Conservation (phyloP, 2,888 invertebrate species). For the Allolobophora icterica region DNA sequence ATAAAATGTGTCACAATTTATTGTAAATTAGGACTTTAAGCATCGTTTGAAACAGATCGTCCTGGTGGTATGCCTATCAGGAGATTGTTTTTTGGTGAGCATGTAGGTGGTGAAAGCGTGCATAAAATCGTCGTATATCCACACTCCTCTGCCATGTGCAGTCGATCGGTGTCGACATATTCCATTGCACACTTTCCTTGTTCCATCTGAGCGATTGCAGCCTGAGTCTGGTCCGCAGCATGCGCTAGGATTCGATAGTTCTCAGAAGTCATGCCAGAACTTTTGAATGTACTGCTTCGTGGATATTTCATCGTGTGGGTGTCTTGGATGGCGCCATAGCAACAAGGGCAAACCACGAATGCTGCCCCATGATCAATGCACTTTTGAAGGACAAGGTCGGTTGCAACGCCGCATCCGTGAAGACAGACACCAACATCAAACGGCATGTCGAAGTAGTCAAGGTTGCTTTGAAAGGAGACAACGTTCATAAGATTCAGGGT, state of each 20-base stretch:
- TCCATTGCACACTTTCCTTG: conserved; percentile 85
- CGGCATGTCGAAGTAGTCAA: conserved; percentile 81
- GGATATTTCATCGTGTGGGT: conserved; percentile 84
- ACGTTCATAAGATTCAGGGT: conserved; percentile 77
- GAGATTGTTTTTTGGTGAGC: conserved; percentile 91
- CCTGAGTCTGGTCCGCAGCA: conserved; percentile 88
- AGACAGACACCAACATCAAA: conserved; percentile 85
- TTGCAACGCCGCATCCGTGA: conserved; percentile 93
- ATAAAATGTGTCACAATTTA: neutral
- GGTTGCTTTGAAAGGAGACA: conserved; percentile 77
- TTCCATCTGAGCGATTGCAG: conserved; percentile 1
- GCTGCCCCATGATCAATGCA: conserved; percentile 79
- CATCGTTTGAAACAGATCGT: neutral
- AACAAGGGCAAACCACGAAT: conserved; percentile 91
- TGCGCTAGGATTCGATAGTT: conserved; percentile 85
- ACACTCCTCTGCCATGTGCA: conserved; percentile 76
- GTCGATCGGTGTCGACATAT: conserved; percentile 85
- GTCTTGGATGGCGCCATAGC: conserved; percentile 85
- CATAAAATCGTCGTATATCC: conserved; percentile 80
- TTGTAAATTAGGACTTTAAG: neutral
- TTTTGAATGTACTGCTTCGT: conserved; percentile 70
- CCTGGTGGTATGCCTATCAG: conserved; percentile 71
- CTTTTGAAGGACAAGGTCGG: conserved; percentile 86
- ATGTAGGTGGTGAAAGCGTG: conserved; percentile 79
- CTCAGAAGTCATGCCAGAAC: conserved; percentile 49